These are phyloP conservation scores for Hydrochoerus hydrochaeris DNA, from an alignment of 2,113 vertebrate species.

Conservation along the genomic window DNA sequence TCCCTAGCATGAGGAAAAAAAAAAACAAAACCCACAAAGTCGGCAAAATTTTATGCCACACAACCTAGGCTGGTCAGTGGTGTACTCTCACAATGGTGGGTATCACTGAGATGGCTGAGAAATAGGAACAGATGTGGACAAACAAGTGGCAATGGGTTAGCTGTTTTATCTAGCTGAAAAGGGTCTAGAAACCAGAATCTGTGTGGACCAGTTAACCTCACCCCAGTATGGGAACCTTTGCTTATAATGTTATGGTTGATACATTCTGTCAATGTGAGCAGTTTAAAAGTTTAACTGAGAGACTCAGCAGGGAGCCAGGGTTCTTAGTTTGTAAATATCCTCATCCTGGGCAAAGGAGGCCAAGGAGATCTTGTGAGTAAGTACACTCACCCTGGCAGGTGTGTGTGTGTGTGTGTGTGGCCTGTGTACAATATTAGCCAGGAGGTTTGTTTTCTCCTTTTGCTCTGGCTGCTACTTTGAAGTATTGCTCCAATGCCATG, in stretches of 20 bases:
- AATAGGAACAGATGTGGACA: conserved; percentile 10
- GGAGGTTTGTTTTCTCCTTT: too few relatives aligned
- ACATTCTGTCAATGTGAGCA: too few relatives aligned
- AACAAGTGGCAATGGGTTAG: not conserved
- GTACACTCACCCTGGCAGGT: too few relatives aligned
- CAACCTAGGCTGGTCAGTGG: not conserved
- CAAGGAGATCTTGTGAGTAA: too few relatives aligned
- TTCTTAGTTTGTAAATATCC: too few relatives aligned
- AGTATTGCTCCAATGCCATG: too few relatives aligned
- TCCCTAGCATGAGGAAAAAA: not conserved
- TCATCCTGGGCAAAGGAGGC: too few relatives aligned
- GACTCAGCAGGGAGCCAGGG: too few relatives aligned
- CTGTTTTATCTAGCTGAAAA: not conserved
- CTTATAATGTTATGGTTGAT: not conserved
- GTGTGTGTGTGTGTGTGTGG: too few relatives aligned
- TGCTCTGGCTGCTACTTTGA: too few relatives aligned
- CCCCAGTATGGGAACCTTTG: not conserved
- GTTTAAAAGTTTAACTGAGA: too few relatives aligned
- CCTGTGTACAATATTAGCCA: too few relatives aligned
- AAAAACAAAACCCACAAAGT: not conserved
- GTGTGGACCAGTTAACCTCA: not conserved
- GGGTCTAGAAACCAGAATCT: not conserved
- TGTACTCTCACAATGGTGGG: not conserved
- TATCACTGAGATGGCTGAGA: not conserved
- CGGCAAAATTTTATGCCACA: not conserved